Base-by-base conservation (phyloP, 1,140 invertebrate species). In the Idris sp. region DNA sequence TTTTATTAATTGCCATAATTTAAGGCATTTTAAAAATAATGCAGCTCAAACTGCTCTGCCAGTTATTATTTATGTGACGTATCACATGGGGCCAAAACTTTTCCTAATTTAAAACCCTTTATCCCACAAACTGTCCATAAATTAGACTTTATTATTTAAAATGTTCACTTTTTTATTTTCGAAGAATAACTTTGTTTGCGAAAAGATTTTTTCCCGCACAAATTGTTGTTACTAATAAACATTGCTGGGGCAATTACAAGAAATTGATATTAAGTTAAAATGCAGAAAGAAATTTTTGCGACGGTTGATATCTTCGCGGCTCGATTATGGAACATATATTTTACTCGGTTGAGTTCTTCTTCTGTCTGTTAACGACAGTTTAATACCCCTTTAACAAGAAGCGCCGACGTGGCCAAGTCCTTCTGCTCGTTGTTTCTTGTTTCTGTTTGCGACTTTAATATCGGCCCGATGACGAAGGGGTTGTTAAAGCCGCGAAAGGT, bases 331-430 rank as follows among this genome's bases (percentile, higher is more conserved):
- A 54, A 61, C 72, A 74, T 62, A 68, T 62, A 68, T 74, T n/a
- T n/a, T 74, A 68, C 40, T 7, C 62, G 41, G 48, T 43, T 48
- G 54, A 62, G 62, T 68, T 56, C 38, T 68, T 56, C 46, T 54
- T 62, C 22, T 49, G 71, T 54, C 46, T 33, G n/a, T n/a, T 48
- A 43, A 61, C 56, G 62, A 74, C 72, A 74, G 62, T 74, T 74
- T 74, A 74, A 74, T 74, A 74, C 54, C 61, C 56, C 28, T 61
- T 74, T 61, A 67, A 74, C 71, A 62, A 74, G 71, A 67, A 74
- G 61, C 46, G 62, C 61, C 62, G 71, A 65, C 69, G 40, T 33
- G 46, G 26, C 30, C 56, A 40, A 46, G 56, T 1, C 48, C 49
- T 13, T 3, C 25, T 11, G 58, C 53, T 38, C 53, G 54, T 59